Evolutionary conservation across 2,113 vertebrate species (phyloP).

Genomic region (Alligator sinensis): DNA sequence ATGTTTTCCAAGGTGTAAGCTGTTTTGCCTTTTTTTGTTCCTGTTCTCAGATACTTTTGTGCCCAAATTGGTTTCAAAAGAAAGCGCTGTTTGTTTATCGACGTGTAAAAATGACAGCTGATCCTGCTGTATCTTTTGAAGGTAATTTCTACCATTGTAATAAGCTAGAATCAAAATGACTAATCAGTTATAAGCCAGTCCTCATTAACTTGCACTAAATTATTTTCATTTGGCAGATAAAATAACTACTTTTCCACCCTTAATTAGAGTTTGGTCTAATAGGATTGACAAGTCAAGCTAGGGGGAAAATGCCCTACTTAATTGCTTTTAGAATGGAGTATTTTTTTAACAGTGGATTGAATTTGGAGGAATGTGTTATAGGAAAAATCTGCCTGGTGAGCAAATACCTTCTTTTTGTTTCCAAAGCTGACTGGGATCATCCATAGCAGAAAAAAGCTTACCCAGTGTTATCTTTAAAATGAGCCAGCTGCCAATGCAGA

Average conservation of each 20-base stretch:
- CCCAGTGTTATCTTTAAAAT: constrained; percentile 33
- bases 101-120: constrained; percentile 51
- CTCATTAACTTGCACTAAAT: constrained; percentile 79
- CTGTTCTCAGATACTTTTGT: background rate
- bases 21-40: background rate
- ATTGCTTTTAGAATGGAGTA: constrained; percentile 73
- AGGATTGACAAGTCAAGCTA: constrained; percentile 78
- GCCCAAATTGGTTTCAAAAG: constrained; percentile 3
- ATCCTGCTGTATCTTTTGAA: constrained; percentile 57
- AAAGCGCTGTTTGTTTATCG: constrained; percentile 49
- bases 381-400: constrained; percentile 23
- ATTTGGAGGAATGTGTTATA: constrained; percentile 55
- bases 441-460: constrained; percentile 33
- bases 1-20: background rate
- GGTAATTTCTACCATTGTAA: constrained; percentile 71
- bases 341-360: constrained; percentile 68
- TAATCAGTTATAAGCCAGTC: constrained; percentile 71
- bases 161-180: constrained; percentile 74
- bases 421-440: constrained; percentile 32
- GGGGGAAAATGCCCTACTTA: constrained; percentile 53
- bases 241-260: constrained; percentile 74
- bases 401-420: constrained; percentile 49
- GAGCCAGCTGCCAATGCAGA: constrained; percentile 4
- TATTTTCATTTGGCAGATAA: constrained; percentile 83
- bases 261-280: constrained; percentile 81